A percentile compares a stretch with the other conserved stretches of the same genome.
These are phyloP conservation scores for Epiblema foenella DNA, from an alignment of 2,888 invertebrate species.

Conservation along the genomic window DNA sequence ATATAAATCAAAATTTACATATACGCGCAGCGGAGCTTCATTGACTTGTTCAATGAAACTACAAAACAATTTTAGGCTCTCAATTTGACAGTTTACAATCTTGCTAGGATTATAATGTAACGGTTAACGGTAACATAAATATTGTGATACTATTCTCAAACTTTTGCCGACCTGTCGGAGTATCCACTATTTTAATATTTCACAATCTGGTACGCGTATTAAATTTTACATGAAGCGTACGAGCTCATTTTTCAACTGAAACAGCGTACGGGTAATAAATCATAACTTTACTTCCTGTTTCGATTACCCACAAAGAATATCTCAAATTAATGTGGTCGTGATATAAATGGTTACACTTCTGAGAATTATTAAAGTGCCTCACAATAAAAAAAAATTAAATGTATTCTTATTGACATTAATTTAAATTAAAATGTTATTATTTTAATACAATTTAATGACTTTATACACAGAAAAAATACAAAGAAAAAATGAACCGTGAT, in stretches of 20 bases:
- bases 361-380: neutral
- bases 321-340: slow-evolving; percentile 24
- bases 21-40: too few species aligned
- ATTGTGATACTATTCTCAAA: slow-evolving; percentile 20
- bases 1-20: too few species aligned
- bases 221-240: slow-evolving; percentile 37
- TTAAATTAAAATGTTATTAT: too few species aligned
- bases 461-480: too few species aligned
- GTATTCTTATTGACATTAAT: too few species aligned
- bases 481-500: too few species aligned
- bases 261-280: slow-evolving; percentile 36
- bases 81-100: too few species aligned
- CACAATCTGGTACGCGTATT: slow-evolving; percentile 34
- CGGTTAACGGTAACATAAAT: slow-evolving; percentile 2
- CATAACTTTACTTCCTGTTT: slow-evolving; percentile 28
- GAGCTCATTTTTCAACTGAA: slow-evolving; percentile 39
- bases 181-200: slow-evolving; percentile 41
- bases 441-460: too few species aligned
- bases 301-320: slow-evolving; percentile 13
- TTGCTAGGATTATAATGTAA: too few species aligned
- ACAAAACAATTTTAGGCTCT: too few species aligned
- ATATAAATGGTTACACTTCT: slow-evolving; percentile 1
- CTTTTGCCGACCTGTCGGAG: slow-evolving; percentile 24
- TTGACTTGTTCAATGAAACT: too few species aligned
- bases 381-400: too few species aligned